Conservation (phyloP, 1,140 invertebrate species). For the Ganaspis sp. region DNA sequence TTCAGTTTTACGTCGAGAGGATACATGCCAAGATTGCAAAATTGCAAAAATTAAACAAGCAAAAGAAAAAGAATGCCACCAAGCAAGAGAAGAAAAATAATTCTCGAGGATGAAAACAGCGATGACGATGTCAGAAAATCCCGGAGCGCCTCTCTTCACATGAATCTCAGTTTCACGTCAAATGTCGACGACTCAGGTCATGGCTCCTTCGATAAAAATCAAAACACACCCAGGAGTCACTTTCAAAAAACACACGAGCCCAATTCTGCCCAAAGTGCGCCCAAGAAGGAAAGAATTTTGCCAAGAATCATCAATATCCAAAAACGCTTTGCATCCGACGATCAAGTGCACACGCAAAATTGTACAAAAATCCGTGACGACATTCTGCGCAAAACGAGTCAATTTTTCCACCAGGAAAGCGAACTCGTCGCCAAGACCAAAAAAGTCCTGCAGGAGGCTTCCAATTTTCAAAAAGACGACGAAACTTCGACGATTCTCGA, state of each 20-base stretch:
- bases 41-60: background rate
- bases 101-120: background rate
- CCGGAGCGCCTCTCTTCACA: constrained; percentile 58
- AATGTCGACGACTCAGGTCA: constrained; percentile 55
- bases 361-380: constrained; percentile 55
- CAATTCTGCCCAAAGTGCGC: no score
- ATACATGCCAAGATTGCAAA: background rate
- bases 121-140: constrained; percentile 39
- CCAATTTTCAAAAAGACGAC: no score
- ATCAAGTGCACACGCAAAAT: constrained; percentile 46
- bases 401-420: constrained; percentile 57
- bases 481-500: no score
- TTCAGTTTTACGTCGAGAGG: constrained; percentile 8
- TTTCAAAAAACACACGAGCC: background rate
- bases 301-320: constrained; percentile 30
- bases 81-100: constrained; percentile 24
- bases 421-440: constrained; percentile 56
- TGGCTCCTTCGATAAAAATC: constrained; percentile 40
- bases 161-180: constrained; percentile 63
- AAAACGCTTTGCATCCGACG: no score
- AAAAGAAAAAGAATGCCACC: constrained; percentile 1
- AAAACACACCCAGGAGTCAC: background rate
- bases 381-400: constrained; percentile 60
- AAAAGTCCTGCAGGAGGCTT: constrained; percentile 37
- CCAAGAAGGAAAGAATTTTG: background rate